A percentile compares a stretch with the other conserved stretches of the same genome.
phyloP scores from a whole-genome alignment of 2,888 invertebrate genomes.

The Troides helena region DNA sequence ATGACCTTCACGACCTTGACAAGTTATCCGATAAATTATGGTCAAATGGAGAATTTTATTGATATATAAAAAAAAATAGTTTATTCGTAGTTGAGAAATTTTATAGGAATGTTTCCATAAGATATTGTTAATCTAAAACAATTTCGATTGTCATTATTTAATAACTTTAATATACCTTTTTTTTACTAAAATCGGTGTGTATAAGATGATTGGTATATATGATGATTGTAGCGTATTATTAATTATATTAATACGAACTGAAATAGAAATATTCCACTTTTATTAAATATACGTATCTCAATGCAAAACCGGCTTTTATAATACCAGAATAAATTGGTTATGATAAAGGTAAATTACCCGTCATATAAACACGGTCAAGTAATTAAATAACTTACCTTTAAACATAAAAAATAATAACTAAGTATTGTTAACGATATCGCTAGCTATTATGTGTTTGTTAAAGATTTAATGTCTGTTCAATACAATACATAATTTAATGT shows the following conservation, averaged over 20 bases:
- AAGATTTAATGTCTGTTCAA: not conserved
- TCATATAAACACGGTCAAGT: not conserved
- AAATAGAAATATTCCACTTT: not conserved
- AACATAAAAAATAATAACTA: not conserved
- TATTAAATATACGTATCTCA: not conserved
- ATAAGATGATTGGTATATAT: no score
- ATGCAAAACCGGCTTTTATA: not conserved
- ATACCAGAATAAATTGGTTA: not conserved
- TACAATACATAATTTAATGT: not conserved
- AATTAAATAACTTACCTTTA: slow-evolving; percentile 2
- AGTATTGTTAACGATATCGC: not conserved
- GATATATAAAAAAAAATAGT: no score
- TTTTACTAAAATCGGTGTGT: no score
- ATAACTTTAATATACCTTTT: no score
- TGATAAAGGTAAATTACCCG: slow-evolving; percentile 1
- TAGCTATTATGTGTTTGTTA: not conserved
- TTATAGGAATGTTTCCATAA: no score
- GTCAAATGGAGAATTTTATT: slow-evolving; percentile 34
- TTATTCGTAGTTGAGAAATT: no score
- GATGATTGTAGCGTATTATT: not conserved
- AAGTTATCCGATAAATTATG: slow-evolving; percentile 45
- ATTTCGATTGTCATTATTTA: no score
- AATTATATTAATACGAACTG: not conserved
- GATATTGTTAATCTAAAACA: no score
- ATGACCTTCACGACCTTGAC: slow-evolving; percentile 57